These are phyloP conservation scores for Amia ocellicauda DNA, from an alignment of 2,113 vertebrate species.

Conservation along the genomic window DNA sequence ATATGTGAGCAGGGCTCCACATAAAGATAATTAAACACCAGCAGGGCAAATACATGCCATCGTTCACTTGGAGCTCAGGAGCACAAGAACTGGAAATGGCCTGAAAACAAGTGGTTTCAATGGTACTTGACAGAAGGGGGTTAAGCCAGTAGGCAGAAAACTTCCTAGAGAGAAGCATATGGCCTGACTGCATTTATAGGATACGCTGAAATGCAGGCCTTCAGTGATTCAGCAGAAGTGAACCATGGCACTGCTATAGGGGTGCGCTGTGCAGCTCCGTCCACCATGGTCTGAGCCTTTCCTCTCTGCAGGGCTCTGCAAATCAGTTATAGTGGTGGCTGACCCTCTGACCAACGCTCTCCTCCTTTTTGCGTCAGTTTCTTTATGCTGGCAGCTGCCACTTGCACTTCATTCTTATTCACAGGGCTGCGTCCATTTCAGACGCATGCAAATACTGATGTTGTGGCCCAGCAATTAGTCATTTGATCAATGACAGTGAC, in stretches of 20 bases:
- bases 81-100: background rate
- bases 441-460: slow-evolving; percentile 37
- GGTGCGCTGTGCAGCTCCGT: no score
- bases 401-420: slow-evolving; percentile 16
- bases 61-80: background rate
- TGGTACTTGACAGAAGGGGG: background rate
- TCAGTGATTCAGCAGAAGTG: background rate
- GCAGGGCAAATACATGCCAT: background rate
- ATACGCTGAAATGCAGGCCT: background rate
- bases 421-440: slow-evolving; percentile 24
- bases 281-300: no score
- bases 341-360: no score
- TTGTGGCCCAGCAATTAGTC: slow-evolving; percentile 24
- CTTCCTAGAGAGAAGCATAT: no score
- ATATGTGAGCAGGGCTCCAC: background rate
- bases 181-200: background rate
- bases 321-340: no score
- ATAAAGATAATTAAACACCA: slow-evolving; percentile 7
- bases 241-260: background rate
- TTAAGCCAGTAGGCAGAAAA: no score
- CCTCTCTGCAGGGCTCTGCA: background rate
- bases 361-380: no score
- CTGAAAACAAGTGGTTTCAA: background rate
- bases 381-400: slow-evolving; percentile 33
- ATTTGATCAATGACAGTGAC: slow-evolving; percentile 29